Conservation (phyloP, 1,140 invertebrate species). For the Drosophila pruinosa region DNA sequence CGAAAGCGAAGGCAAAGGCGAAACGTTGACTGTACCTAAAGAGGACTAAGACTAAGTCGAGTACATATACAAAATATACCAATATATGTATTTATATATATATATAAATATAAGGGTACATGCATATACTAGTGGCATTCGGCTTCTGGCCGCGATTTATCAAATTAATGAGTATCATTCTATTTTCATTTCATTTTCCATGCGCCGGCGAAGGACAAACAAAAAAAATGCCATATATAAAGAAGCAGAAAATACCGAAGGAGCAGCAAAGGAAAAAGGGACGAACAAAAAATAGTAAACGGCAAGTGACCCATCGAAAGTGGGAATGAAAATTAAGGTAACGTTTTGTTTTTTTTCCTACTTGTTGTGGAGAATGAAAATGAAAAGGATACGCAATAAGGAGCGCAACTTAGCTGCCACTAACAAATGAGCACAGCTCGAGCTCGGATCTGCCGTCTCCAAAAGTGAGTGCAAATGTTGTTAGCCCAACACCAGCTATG, state of each 20-base stretch:
- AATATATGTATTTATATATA: neutral
- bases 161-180: slow-evolving; percentile 82
- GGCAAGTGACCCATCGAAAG: slow-evolving; percentile 28
- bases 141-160: slow-evolving; percentile 70
- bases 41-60: neutral
- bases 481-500: slow-evolving; percentile 24
- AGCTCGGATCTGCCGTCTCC: slow-evolving; percentile 9
- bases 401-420: slow-evolving; percentile 21
- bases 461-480: slow-evolving; percentile 53
- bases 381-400: slow-evolving; percentile 49
- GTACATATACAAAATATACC: neutral
- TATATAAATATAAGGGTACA: slow-evolving; percentile 18
- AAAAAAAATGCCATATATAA: slow-evolving; percentile 23
- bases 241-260: neutral
- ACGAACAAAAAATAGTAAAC: slow-evolving; percentile 41
- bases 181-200: slow-evolving; percentile 81
- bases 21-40: slow-evolving; percentile 11
- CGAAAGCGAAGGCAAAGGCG: slow-evolving; percentile 6
- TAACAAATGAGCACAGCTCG: slow-evolving; percentile 30
- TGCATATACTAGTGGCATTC: slow-evolving; percentile 14
- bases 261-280: neutral
- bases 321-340: slow-evolving; percentile 64
- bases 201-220: slow-evolving; percentile 56
- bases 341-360: slow-evolving; percentile 28
- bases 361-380: slow-evolving; percentile 15